Percentiles rank a stretch among this genome's conserved stretches.
Conservation (phyloP, 2,888 invertebrate genomes). For the Drosophila atroscutellata region DNA sequence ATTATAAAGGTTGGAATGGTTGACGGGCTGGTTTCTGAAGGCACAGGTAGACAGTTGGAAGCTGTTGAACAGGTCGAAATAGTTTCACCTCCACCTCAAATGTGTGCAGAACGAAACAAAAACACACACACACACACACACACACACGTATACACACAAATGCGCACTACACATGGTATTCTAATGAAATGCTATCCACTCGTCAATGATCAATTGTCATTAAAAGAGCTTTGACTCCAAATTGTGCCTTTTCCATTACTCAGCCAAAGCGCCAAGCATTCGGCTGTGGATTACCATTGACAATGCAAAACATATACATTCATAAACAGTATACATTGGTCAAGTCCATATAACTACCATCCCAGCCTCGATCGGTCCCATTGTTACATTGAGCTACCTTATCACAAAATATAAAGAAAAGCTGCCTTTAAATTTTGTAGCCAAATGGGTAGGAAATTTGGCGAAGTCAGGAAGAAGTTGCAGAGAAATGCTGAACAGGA, state of each 20-base stretch:
- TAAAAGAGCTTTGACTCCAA: slow-evolving; percentile 83
- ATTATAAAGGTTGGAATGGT: slow-evolving; percentile 74
- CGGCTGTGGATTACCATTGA: slow-evolving; percentile 21
- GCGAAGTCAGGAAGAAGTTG: background rate
- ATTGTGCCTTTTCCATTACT: slow-evolving; percentile 42
- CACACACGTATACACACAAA: slow-evolving; percentile 27
- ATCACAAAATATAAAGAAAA: background rate
- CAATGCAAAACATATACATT: background rate
- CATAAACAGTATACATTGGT: slow-evolving; percentile 11
- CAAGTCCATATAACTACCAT: too few species aligned
- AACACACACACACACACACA: slow-evolving; percentile 26
- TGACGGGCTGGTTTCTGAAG: slow-evolving; percentile 68
- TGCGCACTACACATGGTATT: slow-evolving; percentile 74
- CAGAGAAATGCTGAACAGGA: background rate
- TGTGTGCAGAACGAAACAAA: slow-evolving; percentile 71
- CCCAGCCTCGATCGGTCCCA: background rate
- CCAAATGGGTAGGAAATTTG: background rate
- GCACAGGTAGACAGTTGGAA: slow-evolving; percentile 74
- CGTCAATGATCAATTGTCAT: slow-evolving; percentile 83
- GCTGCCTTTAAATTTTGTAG: background rate
- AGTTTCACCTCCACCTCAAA: slow-evolving; percentile 75
- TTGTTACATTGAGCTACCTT: background rate
- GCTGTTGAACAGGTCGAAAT: slow-evolving; percentile 80
- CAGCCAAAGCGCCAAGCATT: slow-evolving; percentile 23
- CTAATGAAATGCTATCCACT: slow-evolving; percentile 83